These are phyloP conservation scores for Habropoda laboriosa DNA, from an alignment of 1,140 invertebrate species.

Conservation along the genomic window DNA sequence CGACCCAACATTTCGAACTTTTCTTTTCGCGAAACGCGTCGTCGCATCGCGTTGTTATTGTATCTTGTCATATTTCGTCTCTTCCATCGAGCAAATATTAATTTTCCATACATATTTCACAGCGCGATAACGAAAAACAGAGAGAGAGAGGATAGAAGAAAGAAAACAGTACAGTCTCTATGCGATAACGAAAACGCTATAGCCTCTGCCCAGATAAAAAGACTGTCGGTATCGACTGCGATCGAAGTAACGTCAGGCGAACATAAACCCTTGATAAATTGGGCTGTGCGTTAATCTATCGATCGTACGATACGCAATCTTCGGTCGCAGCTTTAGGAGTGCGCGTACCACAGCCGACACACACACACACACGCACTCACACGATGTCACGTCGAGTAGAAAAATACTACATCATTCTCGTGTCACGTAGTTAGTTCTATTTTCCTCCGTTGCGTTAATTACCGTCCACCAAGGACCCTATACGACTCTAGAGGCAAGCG, in stretches of 20 bases:
- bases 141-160: too few relatives aligned
- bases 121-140: not conserved
- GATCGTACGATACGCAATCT: slow-evolving; percentile 26
- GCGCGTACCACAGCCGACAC: too few relatives aligned
- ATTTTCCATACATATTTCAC: not conserved
- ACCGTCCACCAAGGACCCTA: not conserved
- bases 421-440: not conserved
- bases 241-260: not conserved
- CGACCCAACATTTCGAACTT: too few relatives aligned
- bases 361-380: too few relatives aligned
- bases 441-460: slow-evolving; percentile 1
- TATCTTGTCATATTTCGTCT: not conserved
- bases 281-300: slow-evolving; percentile 3
- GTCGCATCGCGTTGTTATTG: not conserved
- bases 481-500: not conserved
- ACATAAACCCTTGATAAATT: slow-evolving; percentile 15
- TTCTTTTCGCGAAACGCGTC: too few relatives aligned
- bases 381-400: not conserved
- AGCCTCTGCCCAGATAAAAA: too few relatives aligned
- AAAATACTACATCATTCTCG: not conserved
- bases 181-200: not conserved
- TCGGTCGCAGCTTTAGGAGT: not conserved
- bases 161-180: not conserved
- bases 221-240: not conserved
- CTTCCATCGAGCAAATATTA: not conserved